Evolutionary conservation across 2,888 invertebrate species (phyloP).

Genomic region (Lepeophtheirus nordmannii): DNA sequence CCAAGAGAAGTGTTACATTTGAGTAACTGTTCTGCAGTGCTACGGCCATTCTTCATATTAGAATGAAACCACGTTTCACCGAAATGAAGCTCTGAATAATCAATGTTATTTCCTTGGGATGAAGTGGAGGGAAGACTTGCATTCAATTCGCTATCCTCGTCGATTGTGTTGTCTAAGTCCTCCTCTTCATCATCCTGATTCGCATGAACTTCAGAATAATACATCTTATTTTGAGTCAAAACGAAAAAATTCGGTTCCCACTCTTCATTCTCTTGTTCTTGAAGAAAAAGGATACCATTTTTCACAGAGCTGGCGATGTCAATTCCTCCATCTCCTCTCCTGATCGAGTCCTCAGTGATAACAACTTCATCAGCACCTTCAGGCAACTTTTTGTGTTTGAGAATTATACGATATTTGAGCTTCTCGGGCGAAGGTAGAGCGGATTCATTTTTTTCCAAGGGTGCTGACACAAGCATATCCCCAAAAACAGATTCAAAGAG

Average conservation of each 20-base stretch:
- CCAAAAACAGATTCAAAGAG: constrained; percentile 54
- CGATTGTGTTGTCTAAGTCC: constrained; percentile 37
- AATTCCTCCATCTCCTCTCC: constrained; percentile 40
- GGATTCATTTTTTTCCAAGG: constrained; percentile 59
- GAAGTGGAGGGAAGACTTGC: background rate
- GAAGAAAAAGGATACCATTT: constrained; percentile 72
- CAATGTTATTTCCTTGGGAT: background rate
- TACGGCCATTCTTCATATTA: constrained; percentile 57
- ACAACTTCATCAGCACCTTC: constrained; percentile 62
- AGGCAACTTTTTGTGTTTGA: constrained; percentile 84
- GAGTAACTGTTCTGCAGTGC: constrained; percentile 52
- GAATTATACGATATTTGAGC: constrained; percentile 42
- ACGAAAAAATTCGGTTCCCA: constrained; percentile 92
- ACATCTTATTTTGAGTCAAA: constrained; percentile 67
- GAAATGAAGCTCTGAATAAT: constrained; percentile 68
- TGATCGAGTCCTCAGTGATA: constrained; percentile 34
- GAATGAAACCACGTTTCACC: constrained; percentile 91
- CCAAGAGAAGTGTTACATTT: constrained; percentile 54
- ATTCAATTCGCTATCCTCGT: constrained; percentile 30
- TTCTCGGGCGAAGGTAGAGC: constrained; percentile 28
- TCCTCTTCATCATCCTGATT: constrained; percentile 34
- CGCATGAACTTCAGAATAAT: constrained; percentile 55
- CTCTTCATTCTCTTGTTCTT: constrained; percentile 47
- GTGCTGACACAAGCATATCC: constrained; percentile 61
- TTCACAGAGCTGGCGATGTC: constrained; percentile 53